phyloP scores from a whole-genome alignment of 1,140 invertebrate species.

The Melitaea cinxia region DNA sequence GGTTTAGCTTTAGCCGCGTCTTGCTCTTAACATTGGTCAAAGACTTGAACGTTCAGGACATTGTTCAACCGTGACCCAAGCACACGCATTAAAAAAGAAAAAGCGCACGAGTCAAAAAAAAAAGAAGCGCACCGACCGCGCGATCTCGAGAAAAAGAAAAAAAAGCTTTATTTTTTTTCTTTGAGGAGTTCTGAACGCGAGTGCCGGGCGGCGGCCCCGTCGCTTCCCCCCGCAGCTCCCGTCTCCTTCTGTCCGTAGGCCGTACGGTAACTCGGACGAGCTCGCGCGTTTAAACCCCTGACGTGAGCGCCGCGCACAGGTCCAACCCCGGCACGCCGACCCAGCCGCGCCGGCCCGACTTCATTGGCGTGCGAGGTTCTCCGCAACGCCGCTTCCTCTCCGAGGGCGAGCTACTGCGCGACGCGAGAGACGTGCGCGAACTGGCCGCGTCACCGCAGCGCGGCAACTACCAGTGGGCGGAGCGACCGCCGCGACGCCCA shows the following conservation, averaged over 20 bases:
- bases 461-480: conserved; percentile 83
- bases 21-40: background rate
- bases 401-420: conserved; percentile 90
- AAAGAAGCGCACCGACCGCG: background rate
- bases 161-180: too few relatives aligned
- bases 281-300: conserved; percentile 79
- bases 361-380: conserved; percentile 86
- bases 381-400: conserved; percentile 93
- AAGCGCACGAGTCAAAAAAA: too few relatives aligned
- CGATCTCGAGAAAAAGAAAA: conserved; percentile 13
- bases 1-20: background rate
- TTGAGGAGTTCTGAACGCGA: conserved; percentile 63
- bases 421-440: conserved; percentile 90
- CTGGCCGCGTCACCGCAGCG: conserved; percentile 84
- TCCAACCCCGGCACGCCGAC: conserved; percentile 95
- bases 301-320: conserved; percentile 83
- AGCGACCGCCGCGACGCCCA: conserved; percentile 59
- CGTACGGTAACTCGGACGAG: conserved; percentile 79
- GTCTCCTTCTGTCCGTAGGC: conserved; percentile 80
- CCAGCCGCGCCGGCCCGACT: conserved; percentile 91
- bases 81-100: too few relatives aligned
- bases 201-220: conserved; percentile 60
- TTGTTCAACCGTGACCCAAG: conserved; percentile 14
- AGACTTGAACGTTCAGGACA: conserved; percentile 11
- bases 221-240: conserved; percentile 78